Base-by-base conservation (phyloP, 2,797 vertebrate species). In the Parauchenoglanis punctatus region DNA sequence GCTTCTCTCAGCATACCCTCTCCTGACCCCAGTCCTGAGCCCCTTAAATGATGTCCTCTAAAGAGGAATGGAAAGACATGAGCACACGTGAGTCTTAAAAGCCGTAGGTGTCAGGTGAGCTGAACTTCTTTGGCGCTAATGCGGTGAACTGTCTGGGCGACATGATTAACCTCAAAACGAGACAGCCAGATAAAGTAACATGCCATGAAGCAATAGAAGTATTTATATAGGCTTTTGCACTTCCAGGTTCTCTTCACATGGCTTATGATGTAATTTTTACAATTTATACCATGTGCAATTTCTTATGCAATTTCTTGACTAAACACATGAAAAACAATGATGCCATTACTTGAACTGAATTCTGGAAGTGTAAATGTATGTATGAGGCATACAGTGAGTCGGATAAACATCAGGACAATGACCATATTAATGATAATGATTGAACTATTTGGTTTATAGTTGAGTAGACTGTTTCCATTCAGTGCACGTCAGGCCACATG, bases 21-120 rank as follows among this genome's bases (percentile, higher is more conserved):
- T 87, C 40, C 12, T 86, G 78, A 11, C 49, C 87, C 65, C 52
- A 73, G 49, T 82, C 87, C 91, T 92, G 90, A 93, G 92, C 94
- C 93, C 86, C 88, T 91, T 88, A 92, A 92, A 56, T 4, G 15
- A 89, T 87, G 56, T 25, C 83, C 70, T 54, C 67, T 86, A 88
- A 86, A 91, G 93, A 94, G 89, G 89, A 92, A 35, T n/a, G 93
- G 91, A 92, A 91, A 86, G 83, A 88, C 84, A 72, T 76, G 89
- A 86, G 67, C 18, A 87, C 94, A 95, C 93, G 92, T 95, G 95
- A 78, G 70, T 84, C 72, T 86, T 83, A 92, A 90, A 93, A 87
- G 91, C 91, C 86, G 76, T 87, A 92, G 75, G 85, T 91, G 88
- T 90, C 77, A 88, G 84, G 83, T 91, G 86, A 90, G 54, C 84